phyloP scores from a whole-genome alignment of 2,113 vertebrate species.

The Emydura subglobosa region DNA sequence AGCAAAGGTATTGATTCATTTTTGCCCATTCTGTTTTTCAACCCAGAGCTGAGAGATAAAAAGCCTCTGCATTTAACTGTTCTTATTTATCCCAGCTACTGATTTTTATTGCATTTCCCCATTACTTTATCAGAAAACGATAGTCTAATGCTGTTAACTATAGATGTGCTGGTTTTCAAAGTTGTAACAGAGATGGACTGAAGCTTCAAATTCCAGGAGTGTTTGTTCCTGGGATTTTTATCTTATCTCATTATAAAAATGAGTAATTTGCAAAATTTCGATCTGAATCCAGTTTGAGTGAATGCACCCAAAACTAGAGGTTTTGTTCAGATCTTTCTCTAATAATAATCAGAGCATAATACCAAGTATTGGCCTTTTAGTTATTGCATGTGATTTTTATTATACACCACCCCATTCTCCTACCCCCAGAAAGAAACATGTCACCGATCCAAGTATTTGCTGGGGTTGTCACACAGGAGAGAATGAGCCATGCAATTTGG shows the following conservation, averaged over 20 bases:
- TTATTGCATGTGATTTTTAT: background rate
- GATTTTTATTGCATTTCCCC: background rate
- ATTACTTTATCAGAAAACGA: background rate
- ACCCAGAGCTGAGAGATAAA: background rate
- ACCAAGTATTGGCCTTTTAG: background rate
- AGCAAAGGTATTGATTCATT: background rate
- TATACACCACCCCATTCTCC: background rate
- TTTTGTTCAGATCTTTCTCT: background rate
- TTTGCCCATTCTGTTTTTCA: conserved; percentile 2
- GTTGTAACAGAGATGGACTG: accelerated
- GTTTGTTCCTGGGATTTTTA: background rate
- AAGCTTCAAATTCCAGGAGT: background rate
- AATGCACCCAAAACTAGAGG: background rate
- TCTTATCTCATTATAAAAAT: background rate
- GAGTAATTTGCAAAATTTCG: background rate
- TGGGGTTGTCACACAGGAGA: background rate
- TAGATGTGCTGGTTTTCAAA: background rate
- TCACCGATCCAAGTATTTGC: background rate
- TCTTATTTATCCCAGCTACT: background rate
- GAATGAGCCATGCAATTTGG: background rate
- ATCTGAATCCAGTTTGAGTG: background rate
- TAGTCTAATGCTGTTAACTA: background rate
- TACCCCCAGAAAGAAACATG: background rate
- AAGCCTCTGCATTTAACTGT: background rate
- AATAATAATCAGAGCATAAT: background rate